phyloP scores from a whole-genome alignment of 2,113 vertebrate species.

The Notechis scutatus region DNA sequence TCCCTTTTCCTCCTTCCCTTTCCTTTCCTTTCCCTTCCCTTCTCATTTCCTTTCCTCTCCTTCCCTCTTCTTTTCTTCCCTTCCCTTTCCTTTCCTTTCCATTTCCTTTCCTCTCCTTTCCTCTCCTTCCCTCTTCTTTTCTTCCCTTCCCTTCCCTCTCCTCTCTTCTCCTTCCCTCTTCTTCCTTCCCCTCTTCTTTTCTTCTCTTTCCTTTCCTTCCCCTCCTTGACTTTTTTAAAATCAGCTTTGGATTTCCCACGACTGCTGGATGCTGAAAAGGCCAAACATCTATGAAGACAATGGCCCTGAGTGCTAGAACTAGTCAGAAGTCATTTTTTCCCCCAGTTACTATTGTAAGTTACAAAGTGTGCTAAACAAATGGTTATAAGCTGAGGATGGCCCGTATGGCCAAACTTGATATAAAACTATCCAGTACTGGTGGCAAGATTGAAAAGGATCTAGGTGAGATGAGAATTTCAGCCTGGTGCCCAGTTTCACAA shows the following conservation, averaged over 20 bases:
- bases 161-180: too few relatives aligned
- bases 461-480: background rate
- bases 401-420: background rate
- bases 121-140: background rate
- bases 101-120: background rate
- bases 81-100: background rate
- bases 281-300: too few relatives aligned
- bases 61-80: too few relatives aligned
- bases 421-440: background rate
- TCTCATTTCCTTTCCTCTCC: too few relatives aligned
- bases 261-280: too few relatives aligned
- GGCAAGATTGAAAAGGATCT: background rate
- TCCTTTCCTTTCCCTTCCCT: too few relatives aligned
- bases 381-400: background rate
- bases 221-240: background rate
- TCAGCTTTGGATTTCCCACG: background rate
- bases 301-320: too few relatives aligned
- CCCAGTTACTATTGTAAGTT: too few relatives aligned
- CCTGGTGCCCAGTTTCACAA: background rate
- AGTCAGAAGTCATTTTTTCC: too few relatives aligned
- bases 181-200: too few relatives aligned
- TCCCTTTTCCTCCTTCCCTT: background rate
- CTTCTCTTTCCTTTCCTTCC: too few relatives aligned
- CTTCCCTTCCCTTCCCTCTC: too few relatives aligned
- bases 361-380: background rate